Evolutionary conservation across 2,797 vertebrate species (phyloP), one percentile per base, ranked within the genome.

Genomic region (Pterois miles): DNA sequence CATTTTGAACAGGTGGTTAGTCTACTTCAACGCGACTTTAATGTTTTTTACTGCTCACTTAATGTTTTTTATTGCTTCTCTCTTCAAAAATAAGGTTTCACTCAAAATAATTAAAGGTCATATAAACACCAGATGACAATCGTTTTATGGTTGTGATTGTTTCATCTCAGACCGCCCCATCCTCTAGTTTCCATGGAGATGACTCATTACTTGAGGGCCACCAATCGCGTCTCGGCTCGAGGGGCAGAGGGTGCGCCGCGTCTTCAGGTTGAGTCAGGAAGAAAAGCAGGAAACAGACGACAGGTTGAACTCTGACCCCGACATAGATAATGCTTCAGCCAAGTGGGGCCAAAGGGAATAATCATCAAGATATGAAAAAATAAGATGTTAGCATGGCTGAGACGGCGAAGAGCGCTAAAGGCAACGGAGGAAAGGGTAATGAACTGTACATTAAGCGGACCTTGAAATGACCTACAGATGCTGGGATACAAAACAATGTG

Each of bases 121-220:
- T 18, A n/a, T 31, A 31, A 50, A 40, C 5, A 23, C 10, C 6
- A 38, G 18, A 50, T 16, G 33, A 57, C 23, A 27, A 9, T 50
- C 18, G 31, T 31, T 63, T 63, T 12, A 53, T 57, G 1, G 25
- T 12, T 58, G 4, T 60, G 36, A 43, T 71, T 72, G 13, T 60
- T 54, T 54, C 18, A 14, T 56, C 36, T 67, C 8, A 48, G 22
- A 33, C 7, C 34, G 20, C 43, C 10, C 13, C 60, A 27, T 71
- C 56, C 10, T 71, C 52, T 60, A 46, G 80, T 87, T 85, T 74
- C 84, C 65, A 66, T 83, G 76, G 76, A 18, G 66, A 84, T 6
- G 33, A 59, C 62, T 67, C 8, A 2, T 69, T 63, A 74, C 67
- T 60, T 12, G 10, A 73, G 60, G 65, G 76, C 74, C 71, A 85